Percentiles rank a stretch among this genome's conserved stretches.
These are phyloP conservation scores for Pocillopora damicornis DNA, from an alignment of 64 coral and sea anemone species.

Conservation along the genomic window DNA sequence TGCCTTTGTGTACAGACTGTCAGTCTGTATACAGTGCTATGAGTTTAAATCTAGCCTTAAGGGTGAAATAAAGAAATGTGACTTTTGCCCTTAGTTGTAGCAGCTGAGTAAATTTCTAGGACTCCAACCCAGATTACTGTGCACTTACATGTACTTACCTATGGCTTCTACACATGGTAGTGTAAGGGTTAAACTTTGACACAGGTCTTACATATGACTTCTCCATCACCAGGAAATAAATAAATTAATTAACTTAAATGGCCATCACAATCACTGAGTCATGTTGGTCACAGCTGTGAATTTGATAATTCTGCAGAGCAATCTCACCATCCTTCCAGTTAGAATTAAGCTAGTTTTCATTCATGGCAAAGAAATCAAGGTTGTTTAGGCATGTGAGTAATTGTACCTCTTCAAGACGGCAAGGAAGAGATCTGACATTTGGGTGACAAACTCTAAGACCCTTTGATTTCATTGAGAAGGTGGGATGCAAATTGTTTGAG, in stretches of 20 bases:
- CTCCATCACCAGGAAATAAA: no score
- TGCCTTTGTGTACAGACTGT: no score
- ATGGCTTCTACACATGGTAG: no score
- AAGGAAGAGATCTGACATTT: conserved; percentile 41
- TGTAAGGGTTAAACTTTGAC: no score
- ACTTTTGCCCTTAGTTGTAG: no score
- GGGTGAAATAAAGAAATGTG: no score
- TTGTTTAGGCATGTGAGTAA: conserved; percentile 8
- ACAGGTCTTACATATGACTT: no score
- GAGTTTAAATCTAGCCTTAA: no score
- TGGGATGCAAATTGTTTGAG: neutral
- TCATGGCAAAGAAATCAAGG: conserved; percentile 45
- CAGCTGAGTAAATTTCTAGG: no score
- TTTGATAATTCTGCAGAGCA: conserved; percentile 24
- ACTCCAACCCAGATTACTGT: no score
- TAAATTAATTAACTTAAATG: neutral
- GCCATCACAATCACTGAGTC: neutral
- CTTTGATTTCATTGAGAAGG: conserved; percentile 37
- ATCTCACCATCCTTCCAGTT: conserved; percentile 27
- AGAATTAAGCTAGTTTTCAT: conserved; percentile 29
- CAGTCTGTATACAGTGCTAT: no score
- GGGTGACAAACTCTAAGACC: conserved; percentile 45
- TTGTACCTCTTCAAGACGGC: conserved; percentile 35
- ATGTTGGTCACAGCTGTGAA: conserved; percentile 22
- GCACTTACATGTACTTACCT: no score